Evolutionary conservation across 2,888 invertebrate species (phyloP).

Genomic region (Lasioglossum zephyrum): DNA sequence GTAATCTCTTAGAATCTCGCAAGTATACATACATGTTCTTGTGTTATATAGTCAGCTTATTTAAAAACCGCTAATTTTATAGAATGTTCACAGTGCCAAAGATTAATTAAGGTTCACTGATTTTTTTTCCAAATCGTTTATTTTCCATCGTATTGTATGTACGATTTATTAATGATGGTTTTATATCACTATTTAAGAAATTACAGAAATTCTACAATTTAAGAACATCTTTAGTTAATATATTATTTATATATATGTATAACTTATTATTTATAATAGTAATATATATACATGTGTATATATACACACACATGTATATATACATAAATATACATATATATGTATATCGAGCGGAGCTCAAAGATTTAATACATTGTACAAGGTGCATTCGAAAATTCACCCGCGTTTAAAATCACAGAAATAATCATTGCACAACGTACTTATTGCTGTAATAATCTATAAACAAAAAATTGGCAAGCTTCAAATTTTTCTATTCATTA

Average conservation of each 20-base stretch:
- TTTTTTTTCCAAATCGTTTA: conserved; percentile 10
- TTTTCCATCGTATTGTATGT: conserved; percentile 12
- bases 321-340: background rate
- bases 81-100: background rate
- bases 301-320: background rate
- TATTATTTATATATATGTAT: conserved; percentile 22
- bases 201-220: conserved; percentile 57
- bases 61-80: background rate
- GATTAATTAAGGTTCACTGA: background rate
- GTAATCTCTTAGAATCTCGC: conserved; percentile 15
- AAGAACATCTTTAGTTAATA: conserved; percentile 35
- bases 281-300: background rate
- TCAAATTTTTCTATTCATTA: conserved; percentile 20
- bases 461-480: conserved; percentile 42
- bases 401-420: conserved; percentile 57
- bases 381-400: conserved; percentile 27
- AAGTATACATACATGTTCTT: background rate
- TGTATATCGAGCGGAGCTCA: conserved; percentile 30
- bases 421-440: conserved; percentile 42
- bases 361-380: conserved; percentile 37
- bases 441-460: conserved; percentile 50
- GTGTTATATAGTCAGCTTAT: background rate
- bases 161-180: conserved; percentile 22
- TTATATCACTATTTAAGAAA: conserved; percentile 56
- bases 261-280: conserved; percentile 3